phyloP scores from a whole-genome alignment of 1,140 invertebrate species.

The Drosophila suzukii region DNA sequence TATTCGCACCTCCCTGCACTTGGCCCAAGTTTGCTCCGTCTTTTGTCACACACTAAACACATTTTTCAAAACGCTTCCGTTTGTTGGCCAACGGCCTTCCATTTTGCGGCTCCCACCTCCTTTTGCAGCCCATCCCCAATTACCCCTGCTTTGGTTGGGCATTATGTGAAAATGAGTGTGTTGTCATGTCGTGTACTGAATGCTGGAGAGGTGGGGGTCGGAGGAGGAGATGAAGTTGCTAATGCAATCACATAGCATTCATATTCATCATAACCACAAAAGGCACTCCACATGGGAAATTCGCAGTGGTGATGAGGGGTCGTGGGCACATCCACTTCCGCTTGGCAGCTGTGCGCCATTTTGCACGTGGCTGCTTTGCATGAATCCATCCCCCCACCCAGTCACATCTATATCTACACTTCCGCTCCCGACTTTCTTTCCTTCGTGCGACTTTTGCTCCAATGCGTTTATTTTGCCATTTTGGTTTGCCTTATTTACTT shows the following conservation, averaged over 20 bases:
- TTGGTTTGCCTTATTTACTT: constrained; percentile 8
- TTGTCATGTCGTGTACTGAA: constrained; percentile 49
- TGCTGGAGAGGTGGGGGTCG: constrained; percentile 3
- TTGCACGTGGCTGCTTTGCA: constrained; percentile 57
- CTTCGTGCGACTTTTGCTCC: constrained; percentile 7
- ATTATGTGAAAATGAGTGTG: constrained; percentile 67
- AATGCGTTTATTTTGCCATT: constrained; percentile 10
- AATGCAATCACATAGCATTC: constrained; percentile 82
- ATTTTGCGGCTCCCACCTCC: constrained; percentile 6
- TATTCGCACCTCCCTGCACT: not conserved
- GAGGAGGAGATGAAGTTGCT: constrained; percentile 66
- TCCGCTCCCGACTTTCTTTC: constrained; percentile 21
- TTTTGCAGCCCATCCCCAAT: not conserved
- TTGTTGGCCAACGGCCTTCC: constrained; percentile 32
- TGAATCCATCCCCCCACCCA: not conserved
- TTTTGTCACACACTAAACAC: constrained; percentile 77
- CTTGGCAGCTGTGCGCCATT: constrained; percentile 50
- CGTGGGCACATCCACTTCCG: constrained; percentile 40
- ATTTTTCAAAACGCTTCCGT: constrained; percentile 75
- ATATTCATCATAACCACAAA: constrained; percentile 82
- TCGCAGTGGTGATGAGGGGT: constrained; percentile 1
- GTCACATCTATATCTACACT: constrained; percentile 17
- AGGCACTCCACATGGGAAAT: constrained; percentile 67
- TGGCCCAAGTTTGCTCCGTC: constrained; percentile 5
- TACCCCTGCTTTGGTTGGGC: constrained; percentile 15